Conservation (phyloP, 2,797 vertebrate species). For the Hyperoplus lanceolatus region DNA sequence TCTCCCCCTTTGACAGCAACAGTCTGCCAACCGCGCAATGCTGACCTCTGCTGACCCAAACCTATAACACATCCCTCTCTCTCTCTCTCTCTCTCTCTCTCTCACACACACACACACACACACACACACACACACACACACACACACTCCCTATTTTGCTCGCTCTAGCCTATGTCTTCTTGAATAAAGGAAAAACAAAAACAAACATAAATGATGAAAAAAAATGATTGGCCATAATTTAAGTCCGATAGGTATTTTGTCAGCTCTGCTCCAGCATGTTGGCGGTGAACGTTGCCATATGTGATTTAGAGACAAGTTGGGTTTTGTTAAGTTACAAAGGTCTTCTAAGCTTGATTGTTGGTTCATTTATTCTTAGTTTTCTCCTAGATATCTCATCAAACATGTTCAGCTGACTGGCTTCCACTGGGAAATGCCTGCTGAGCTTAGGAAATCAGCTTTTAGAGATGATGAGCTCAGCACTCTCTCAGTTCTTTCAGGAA, state of each 20-base stretch:
- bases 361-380: not conserved
- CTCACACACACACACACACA: no score
- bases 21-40: constrained; percentile 41
- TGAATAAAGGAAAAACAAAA: not conserved
- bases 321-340: not conserved
- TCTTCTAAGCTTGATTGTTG: not conserved
- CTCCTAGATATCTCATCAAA: not conserved
- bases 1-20: constrained; percentile 11
- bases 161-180: no score
- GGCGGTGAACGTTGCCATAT: not conserved
- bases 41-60: constrained; percentile 75
- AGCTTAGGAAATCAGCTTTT: not conserved
- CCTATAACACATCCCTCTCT: constrained; percentile 19
- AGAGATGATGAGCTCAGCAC: no score
- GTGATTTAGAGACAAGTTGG: not conserved
- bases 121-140: no score
- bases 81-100: not conserved
- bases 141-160: no score
- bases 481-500: no score
- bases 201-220: not conserved
- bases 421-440: not conserved
- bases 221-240: not conserved
- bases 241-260: not conserved
- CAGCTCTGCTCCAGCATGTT: not conserved
- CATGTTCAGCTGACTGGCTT: not conserved